These are phyloP conservation scores for Drosophila elegans DNA, from an alignment of 1,140 invertebrate species.

Conservation along the genomic window DNA sequence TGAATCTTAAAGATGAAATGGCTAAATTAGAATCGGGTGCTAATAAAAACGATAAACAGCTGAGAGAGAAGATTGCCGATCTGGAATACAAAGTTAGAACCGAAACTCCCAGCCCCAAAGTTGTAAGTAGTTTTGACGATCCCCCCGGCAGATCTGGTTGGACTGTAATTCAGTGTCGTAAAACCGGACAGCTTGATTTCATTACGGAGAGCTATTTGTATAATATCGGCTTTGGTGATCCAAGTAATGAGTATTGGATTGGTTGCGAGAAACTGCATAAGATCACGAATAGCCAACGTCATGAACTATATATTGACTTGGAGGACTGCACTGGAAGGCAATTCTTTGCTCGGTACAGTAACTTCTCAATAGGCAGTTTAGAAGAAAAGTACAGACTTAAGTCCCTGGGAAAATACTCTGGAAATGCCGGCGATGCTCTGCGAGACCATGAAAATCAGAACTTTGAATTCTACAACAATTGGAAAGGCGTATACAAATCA, in stretches of 20 bases:
- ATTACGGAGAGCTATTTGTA: constrained; percentile 16
- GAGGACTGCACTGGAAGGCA: constrained; percentile 4
- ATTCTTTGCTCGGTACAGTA: constrained; percentile 26
- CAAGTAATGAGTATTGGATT: constrained; percentile 21
- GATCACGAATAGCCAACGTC: constrained; percentile 6
- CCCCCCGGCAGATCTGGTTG: constrained; percentile 1
- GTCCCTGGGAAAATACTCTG: constrained; percentile 29
- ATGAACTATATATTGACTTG: constrained; percentile 30
- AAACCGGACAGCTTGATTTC: constrained; percentile 12
- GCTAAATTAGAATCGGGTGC: not conserved
- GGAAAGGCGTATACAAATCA: not conserved
- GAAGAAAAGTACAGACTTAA: constrained; percentile 19
- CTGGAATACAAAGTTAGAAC: not conserved
- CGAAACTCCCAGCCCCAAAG: not conserved
- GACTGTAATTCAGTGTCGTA: constrained; percentile 31
- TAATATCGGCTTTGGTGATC: constrained; percentile 5
- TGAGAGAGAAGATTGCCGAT: not conserved
- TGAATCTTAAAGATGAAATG: not conserved
- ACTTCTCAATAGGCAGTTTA: constrained; percentile 20
- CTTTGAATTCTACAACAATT: not conserved
- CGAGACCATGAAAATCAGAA: not conserved
- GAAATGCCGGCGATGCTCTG: constrained; percentile 30
- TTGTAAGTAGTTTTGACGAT: not conserved
- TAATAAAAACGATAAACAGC: not conserved
- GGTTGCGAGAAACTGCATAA: constrained; percentile 13